A percentile compares a stretch with the other conserved stretches of the same genome.
phyloP scores from a whole-genome alignment of 2,113 vertebrate genomes.

The Amblyornis subalaris region DNA sequence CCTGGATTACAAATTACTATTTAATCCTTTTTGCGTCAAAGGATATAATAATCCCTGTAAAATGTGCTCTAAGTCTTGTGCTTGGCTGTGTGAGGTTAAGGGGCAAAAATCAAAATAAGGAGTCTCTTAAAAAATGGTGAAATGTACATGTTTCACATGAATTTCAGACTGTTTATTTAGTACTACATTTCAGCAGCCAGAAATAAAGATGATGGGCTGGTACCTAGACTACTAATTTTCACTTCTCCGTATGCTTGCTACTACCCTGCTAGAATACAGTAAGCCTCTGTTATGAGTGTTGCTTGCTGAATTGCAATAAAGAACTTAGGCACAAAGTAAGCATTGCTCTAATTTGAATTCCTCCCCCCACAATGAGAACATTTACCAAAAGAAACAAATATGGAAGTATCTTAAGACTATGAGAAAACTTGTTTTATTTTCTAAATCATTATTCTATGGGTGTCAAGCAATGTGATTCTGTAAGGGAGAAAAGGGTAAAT shows the following conservation, averaged over 20 bases:
- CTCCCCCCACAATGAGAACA: background rate
- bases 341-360: background rate
- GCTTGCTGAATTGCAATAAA: background rate
- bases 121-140: background rate
- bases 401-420: background rate
- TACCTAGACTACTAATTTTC: background rate
- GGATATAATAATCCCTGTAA: constrained; percentile 52
- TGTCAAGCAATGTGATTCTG: background rate
- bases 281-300: background rate
- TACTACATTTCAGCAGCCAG: background rate
- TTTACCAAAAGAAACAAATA: background rate
- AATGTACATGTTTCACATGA: background rate
- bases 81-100: constrained; percentile 21
- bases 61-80: constrained; percentile 51
- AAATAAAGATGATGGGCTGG: background rate
- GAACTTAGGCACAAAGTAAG: background rate
- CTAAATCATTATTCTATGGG: background rate
- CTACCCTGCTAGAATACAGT: background rate
- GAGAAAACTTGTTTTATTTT: background rate
- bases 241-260: background rate
- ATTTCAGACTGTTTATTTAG: background rate
- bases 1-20: constrained; percentile 60
- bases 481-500: background rate
- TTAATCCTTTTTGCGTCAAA: constrained; percentile 68
- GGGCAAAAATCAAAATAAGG: background rate